Base-by-base conservation (phyloP, 2,888 invertebrate genomes). In the Elysia crispata region DNA sequence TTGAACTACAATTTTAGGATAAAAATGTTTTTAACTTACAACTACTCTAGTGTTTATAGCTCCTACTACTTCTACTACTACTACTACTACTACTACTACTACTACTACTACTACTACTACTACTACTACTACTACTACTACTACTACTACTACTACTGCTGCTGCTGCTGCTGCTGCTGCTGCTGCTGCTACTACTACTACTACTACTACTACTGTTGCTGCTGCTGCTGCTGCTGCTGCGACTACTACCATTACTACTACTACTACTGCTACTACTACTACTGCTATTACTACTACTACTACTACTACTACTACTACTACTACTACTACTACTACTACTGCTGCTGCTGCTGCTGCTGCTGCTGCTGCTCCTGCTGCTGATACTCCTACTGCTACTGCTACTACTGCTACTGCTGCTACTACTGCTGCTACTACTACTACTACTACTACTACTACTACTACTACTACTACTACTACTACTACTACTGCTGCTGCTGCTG, bases 81-180 rank as follows among this genome's bases (percentile, higher is more conserved):
- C 54, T 54, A 54, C 54, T 54, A 54, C 54, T 54, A 54, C 54
- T 15, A 54, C 54, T 54, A 54, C 54, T 15, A 54, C 54, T 54
- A 54, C 54, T 54, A 18, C 54, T 54, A 54, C 54, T 54, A 54
- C 54, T 54, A 54, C 54, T 54, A 54, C 54, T 54, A 54, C 54
- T 54, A 54, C 54, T 54, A 54, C 54, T 54, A 54, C 54, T 54
- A 54, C 54, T 54, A 54, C 54, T 54, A 54, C 54, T 54, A 54
- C 54, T 54, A 54, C 54, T 54, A 54, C 54, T 54, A 18, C 54
- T 54, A 18, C 54, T 54, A 54, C 54, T 54, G 54, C 54, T 54
- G 54, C 54, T 54, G 54, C 54, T 54, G 54, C 54, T 54, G 54
- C 54, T 54, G 54, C 54, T 54, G 54, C 54, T 54, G 18, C 54